Base-by-base conservation (phyloP, 2,888 invertebrate genomes). In the Iphiclides podalirius region DNA sequence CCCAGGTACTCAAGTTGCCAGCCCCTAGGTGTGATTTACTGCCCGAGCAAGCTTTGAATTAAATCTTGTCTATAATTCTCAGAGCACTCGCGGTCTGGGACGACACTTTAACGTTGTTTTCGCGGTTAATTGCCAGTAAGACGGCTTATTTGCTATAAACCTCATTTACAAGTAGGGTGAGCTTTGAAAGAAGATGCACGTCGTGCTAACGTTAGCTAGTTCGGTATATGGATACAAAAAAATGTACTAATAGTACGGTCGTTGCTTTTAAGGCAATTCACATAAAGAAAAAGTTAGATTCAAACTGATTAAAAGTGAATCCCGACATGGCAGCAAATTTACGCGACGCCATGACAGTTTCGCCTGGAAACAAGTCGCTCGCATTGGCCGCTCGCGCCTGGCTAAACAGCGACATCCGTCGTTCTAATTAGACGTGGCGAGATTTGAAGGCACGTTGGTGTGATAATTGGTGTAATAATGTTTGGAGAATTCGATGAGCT, bases 1-100 rank as follows among this genome's bases (percentile, higher is more conserved):
- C 33, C 26, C 40, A 51, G 52, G 55, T 52, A 53, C 7, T 1
- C 33, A 47, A 56, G 55, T 56, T 51, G 52, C 52, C 52, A 53
- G 52, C 52, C 53, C 46, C 52, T 66, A 65, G 68, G 64, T 67
- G 66, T 64, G 59, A 66, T 65, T 67, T 63, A 68, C 57, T 55
- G 57, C 60, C 57, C 52, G 52, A 53, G 54, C 59, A 55, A 54
- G 56, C 56, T 58, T 58, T 57, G 63, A 60, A 66, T 66, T 63
- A 65, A 65, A 64, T 63, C 59, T 58, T 52, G 53, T 57, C 61
- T 60, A 63, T 61, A 60, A 63, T 62, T 60, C 57, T 54, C 61
- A 46, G 57, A 53, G 55, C 57, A 52, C 54, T 58, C 58, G 45
- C 57, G 56, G 55, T 54, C 57, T 48, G 54, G 51, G 47, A 48